phyloP scores from a whole-genome alignment of 2,888 invertebrate genomes.

The Mechanitis mazaeus region DNA sequence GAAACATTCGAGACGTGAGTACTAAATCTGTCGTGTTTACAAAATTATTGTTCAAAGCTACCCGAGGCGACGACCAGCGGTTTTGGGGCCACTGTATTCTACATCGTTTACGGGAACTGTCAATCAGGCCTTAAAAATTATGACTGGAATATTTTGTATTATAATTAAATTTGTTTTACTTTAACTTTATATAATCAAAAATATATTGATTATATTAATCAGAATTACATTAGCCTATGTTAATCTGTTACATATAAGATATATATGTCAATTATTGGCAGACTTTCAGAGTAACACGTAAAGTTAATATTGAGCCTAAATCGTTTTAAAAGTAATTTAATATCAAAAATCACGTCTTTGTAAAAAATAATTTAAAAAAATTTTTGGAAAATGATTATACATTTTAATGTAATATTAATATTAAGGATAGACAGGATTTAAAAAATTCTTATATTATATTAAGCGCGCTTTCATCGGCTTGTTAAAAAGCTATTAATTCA shows the following conservation, averaged over 20 bases:
- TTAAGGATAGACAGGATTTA: neutral
- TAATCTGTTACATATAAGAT: too few relatives aligned
- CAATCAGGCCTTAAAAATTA: slow-evolving; percentile 57
- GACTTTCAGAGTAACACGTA: too few relatives aligned
- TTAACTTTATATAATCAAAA: too few relatives aligned
- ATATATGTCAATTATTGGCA: too few relatives aligned
- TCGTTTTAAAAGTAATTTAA: too few relatives aligned
- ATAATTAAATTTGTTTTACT: slow-evolving; percentile 34
- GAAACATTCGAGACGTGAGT: too few relatives aligned
- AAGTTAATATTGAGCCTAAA: too few relatives aligned
- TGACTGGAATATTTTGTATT: slow-evolving; percentile 39
- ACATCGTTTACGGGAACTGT: slow-evolving; percentile 57
- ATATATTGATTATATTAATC: too few relatives aligned
- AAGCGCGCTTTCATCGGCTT: slow-evolving; percentile 47
- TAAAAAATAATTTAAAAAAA: too few relatives aligned
- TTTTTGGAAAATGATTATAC: too few relatives aligned
- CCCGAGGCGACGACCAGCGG: slow-evolving; percentile 64
- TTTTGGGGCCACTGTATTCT: slow-evolving; percentile 54
- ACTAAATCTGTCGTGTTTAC: neutral
- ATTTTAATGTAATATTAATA: neutral
- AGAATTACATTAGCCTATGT: too few relatives aligned
- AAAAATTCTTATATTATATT: slow-evolving; percentile 14
- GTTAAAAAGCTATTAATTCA: slow-evolving; percentile 75
- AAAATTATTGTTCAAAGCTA: slow-evolving; percentile 43
- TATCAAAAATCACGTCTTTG: too few relatives aligned